Evolutionary conservation across 1,140 invertebrate species (phyloP).

Genomic region (Panagrolaimus sp.): DNA sequence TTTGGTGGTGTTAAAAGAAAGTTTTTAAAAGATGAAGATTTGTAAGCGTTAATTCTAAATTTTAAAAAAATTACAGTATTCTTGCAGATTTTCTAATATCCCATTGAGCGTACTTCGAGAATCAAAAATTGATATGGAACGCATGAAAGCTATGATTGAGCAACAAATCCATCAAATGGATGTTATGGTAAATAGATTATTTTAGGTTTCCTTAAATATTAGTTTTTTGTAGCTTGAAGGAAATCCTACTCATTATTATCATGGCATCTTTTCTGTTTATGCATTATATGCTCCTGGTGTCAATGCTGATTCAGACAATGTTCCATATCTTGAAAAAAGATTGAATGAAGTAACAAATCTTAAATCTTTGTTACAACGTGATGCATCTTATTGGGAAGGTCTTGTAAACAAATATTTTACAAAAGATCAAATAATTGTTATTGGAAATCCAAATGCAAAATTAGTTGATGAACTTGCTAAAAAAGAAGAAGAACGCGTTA

Average conservation of each 20-base stretch:
- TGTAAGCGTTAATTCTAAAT: conserved; percentile 54
- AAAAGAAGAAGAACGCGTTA: conserved; percentile 63
- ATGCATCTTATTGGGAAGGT: conserved; percentile 68
- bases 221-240: conserved; percentile 66
- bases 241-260: conserved; percentile 70
- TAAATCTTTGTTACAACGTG: conserved; percentile 66
- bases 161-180: conserved; percentile 67
- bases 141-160: conserved; percentile 70
- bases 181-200: conserved; percentile 37
- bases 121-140: conserved; percentile 70
- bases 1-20: conserved; percentile 72
- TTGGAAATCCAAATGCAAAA: conserved; percentile 60
- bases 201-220: conserved; percentile 29
- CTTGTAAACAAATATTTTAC: conserved; percentile 70
- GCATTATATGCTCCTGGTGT: conserved; percentile 68
- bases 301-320: conserved; percentile 61
- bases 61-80: conserved; percentile 22
- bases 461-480: conserved; percentile 60
- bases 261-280: conserved; percentile 73
- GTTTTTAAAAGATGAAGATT: conserved; percentile 66
- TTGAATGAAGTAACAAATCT: conserved; percentile 69
- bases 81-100: conserved; percentile 32
- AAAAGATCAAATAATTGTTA: conserved; percentile 60
- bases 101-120: conserved; percentile 23
- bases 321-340: conserved; percentile 71